A percentile compares a stretch with the other conserved stretches of the same genome.
Evolutionary conservation across 2,113 vertebrate species (phyloP).

Genomic region (Notarius quadriscutis): DNA sequence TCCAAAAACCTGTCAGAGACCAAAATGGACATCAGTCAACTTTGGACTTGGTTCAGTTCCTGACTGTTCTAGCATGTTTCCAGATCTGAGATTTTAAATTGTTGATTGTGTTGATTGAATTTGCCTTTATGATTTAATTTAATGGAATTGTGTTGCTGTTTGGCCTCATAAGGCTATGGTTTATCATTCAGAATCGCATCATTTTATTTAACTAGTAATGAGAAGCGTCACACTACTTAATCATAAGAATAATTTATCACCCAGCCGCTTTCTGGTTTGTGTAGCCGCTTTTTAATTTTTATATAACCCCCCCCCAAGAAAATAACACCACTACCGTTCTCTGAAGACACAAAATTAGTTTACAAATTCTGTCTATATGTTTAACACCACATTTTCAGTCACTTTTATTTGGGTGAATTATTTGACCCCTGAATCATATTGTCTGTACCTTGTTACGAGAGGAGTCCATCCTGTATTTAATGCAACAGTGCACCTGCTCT

Average conservation of each 20-base stretch:
- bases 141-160: constrained; percentile 28
- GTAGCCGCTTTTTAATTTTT: neutral
- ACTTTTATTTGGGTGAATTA: constrained; percentile 11
- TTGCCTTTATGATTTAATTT: constrained; percentile 18
- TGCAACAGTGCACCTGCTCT: constrained; percentile 12
- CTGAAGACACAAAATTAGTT: constrained; percentile 17
- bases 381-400: constrained; percentile 1
- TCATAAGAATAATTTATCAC: neutral
- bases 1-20: constrained; percentile 24
- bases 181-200: neutral
- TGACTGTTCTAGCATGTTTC: constrained; percentile 48
- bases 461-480: constrained; percentile 29
- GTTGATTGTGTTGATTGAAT: constrained; percentile 30
- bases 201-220: constrained; percentile 13
- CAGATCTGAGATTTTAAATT: constrained; percentile 22
- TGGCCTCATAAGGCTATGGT: constrained; percentile 7
- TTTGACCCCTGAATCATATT: constrained; percentile 1
- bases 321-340: neutral
- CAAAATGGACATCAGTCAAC: constrained; percentile 10
- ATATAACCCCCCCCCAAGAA: neutral
- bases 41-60: constrained; percentile 17
- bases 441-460: neutral
- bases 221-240: constrained; percentile 40
- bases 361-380: neutral
- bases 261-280: neutral